These are phyloP conservation scores for Hyles euphorbiae DNA, from an alignment of 1,140 invertebrate species.

Conservation along the genomic window DNA sequence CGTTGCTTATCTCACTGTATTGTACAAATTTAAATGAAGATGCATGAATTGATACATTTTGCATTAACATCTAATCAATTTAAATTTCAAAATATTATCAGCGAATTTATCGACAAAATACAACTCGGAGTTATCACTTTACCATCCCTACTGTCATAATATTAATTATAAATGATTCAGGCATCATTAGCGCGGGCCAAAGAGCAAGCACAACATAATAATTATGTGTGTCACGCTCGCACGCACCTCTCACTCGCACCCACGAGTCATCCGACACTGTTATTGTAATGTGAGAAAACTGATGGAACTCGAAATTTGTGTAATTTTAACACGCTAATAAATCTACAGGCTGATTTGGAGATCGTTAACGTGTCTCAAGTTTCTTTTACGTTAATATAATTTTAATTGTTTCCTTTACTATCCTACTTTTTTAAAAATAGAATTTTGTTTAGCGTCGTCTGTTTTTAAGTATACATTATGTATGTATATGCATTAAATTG, in stretches of 20 bases:
- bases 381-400: no score
- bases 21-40: no score
- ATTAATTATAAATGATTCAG: conserved; percentile 40
- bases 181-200: conserved; percentile 33
- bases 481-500: no score
- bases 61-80: no score
- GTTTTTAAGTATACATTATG: no score
- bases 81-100: no score
- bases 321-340: conserved; percentile 20
- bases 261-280: conserved; percentile 18
- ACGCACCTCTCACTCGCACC: conserved; percentile 12
- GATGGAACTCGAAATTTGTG: conserved; percentile 15
- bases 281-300: conserved; percentile 30
- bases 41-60: no score
- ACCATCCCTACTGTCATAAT: conserved; percentile 18
- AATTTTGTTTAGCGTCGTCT: no score
- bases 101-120: not conserved
- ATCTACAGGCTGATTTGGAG: conserved; percentile 22
- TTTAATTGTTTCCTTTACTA: no score
- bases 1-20: no score
- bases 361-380: no score
- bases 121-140: not conserved
- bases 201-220: conserved; percentile 21
- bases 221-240: conserved; percentile 19
- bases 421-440: no score